Percentiles rank a stretch among this genome's conserved stretches.
Conservation (phyloP, 1,140 invertebrate species). For the Dendrolimus kikuchii region DNA sequence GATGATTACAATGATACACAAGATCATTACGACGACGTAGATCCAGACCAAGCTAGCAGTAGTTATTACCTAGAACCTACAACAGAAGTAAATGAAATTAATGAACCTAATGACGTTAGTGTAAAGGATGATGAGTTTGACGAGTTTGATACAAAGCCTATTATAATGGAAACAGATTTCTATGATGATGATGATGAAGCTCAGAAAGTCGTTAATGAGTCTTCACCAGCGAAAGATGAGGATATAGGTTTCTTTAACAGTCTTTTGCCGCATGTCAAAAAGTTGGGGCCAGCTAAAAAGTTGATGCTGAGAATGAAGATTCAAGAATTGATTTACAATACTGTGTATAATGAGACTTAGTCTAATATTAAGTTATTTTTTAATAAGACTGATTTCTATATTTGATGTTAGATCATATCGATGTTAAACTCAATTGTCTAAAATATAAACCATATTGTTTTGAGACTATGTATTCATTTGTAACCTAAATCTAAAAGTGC, state of each 20-base stretch:
- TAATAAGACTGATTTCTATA: background rate
- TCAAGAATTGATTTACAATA: constrained; percentile 63
- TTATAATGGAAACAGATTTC: constrained; percentile 62
- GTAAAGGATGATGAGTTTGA: constrained; percentile 61
- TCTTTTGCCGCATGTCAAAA: constrained; percentile 59
- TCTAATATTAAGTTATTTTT: background rate
- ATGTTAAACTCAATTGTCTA: too few relatives aligned
- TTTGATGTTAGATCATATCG: too few relatives aligned
- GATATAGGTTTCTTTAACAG: constrained; percentile 67
- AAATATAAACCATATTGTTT: too few relatives aligned
- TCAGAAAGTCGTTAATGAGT: constrained; percentile 22
- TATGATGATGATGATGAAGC: constrained; percentile 61
- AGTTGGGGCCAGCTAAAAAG: constrained; percentile 59
- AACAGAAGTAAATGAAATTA: constrained; percentile 8
- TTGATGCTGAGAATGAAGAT: constrained; percentile 65
- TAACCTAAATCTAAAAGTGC: too few relatives aligned
- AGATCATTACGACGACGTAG: constrained; percentile 23
- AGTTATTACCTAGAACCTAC: constrained; percentile 33
- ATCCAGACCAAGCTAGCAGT: constrained; percentile 34
- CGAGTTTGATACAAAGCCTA: constrained; percentile 64
- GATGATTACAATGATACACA: constrained; percentile 33
- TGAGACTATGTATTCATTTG: too few relatives aligned
- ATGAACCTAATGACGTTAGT: constrained; percentile 18
- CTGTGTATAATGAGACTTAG: constrained; percentile 49
- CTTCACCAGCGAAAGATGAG: constrained; percentile 48